A percentile compares a stretch with the other conserved stretches of the same genome.
phyloP scores from a whole-genome alignment of 2,113 vertebrate genomes.

The Mustela nigripes region DNA sequence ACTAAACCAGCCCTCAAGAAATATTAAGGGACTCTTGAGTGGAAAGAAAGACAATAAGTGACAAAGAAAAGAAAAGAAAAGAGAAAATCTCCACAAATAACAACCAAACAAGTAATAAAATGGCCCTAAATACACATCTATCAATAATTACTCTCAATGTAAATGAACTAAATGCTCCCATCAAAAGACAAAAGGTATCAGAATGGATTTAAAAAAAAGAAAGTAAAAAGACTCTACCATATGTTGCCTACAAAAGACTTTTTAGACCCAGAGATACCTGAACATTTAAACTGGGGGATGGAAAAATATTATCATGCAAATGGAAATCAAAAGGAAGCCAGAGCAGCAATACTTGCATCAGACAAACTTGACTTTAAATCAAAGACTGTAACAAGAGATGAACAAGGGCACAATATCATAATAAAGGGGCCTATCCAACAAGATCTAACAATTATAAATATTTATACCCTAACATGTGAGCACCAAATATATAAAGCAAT shows the following conservation, averaged over 20 bases:
- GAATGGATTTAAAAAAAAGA: neutral
- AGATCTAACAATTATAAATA: neutral
- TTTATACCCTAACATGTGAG: neutral
- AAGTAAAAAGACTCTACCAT: neutral
- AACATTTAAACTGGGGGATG: neutral
- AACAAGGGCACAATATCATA: neutral
- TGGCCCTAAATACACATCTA: neutral
- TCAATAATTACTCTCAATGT: neutral
- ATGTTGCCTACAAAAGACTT: neutral
- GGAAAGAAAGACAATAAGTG: neutral
- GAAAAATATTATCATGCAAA: neutral
- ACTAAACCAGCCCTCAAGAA: neutral
- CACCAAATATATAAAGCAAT: neutral
- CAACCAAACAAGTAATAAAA: neutral
- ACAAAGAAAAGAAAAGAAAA: neutral
- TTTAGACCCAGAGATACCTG: neutral
- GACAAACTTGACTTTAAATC: neutral
- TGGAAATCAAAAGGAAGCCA: neutral
- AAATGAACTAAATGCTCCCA: neutral
- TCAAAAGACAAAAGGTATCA: neutral
- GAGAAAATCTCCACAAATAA: neutral
- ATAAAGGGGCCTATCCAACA: neutral
- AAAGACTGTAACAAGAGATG: neutral
- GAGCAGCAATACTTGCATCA: neutral
- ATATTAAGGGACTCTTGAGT: neutral